Base-by-base conservation (phyloP, 1,140 invertebrate species). In the Mizuhopecten yessoensis region DNA sequence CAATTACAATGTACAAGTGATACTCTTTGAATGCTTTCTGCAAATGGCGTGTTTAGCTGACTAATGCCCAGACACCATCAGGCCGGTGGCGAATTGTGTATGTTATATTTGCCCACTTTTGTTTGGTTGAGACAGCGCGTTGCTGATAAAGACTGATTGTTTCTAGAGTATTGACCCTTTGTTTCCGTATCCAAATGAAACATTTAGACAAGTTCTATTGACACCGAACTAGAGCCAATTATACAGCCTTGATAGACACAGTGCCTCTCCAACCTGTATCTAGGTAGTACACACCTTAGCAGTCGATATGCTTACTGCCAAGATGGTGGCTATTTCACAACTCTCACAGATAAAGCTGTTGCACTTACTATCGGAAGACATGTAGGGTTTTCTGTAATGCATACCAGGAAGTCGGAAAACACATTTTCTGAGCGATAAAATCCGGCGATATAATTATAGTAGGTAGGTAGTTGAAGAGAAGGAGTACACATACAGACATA, bases 201-300 rank as follows among this genome's bases (percentile, higher is more conserved):
- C 57, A 75, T 75, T 75, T 75, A 75, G 57, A 75, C 57, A 75
- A 75, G 57, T 75, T 75, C n/a, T 75, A 75, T 75, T 29, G 57
- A 75, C 57, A 75, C 57, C 57, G 57, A 75, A 75, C 57, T 75
- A 75, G 57, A 23, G 57, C 57, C 57, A 75, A 75, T 75, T 75
- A 75, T 29, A 75, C 57, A 5, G 57, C 11, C 57, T 3, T 75
- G 57, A 75, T 75, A 75, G 57, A 75, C 57, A 75, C 57, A 29
- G 20, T 75, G 57, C 57, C n/a, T n/a, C 2, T 17, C 45, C 23
- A 20, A 39, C 13, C 36, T 39, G 36, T 39, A 13, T 15, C 42
- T 20, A 45, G 17, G 9, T 45, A 9, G 17, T 45, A 45, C n/a
- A n/a, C 42, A 20, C 9, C 42, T 29, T 9, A 75, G 9, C 7